phyloP scores from a whole-genome alignment of 2,113 vertebrate genomes.

The Cynopterus brachyotis region DNA sequence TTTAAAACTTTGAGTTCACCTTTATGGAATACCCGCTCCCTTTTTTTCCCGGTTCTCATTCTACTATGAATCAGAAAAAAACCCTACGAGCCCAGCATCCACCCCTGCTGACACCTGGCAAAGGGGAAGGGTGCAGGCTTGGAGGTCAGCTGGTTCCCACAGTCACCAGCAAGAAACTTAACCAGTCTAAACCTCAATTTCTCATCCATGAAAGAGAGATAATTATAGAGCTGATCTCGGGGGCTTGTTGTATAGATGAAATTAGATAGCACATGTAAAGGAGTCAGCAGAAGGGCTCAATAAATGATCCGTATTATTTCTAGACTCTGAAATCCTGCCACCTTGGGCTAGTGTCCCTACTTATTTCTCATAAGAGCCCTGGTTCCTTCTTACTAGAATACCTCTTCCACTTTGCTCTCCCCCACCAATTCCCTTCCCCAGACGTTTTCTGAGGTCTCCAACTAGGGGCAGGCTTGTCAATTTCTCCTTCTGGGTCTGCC shows the following conservation, averaged over 20 bases:
- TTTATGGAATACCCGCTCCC: neutral
- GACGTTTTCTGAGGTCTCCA: neutral
- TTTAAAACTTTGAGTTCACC: neutral
- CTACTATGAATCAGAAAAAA: neutral
- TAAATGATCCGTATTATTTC: conserved; percentile 12
- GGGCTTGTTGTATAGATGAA: neutral
- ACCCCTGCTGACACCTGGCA: neutral
- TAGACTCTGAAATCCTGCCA: neutral
- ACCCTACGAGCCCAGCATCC: neutral
- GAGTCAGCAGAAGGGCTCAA: neutral
- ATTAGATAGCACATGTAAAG: conserved; percentile 7
- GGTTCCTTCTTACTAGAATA: neutral
- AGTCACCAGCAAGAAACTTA: neutral
- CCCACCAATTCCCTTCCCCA: neutral
- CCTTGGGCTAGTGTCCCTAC: neutral
- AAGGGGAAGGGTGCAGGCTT: neutral
- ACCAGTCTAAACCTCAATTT: neutral
- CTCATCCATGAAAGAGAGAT: conserved; percentile 33
- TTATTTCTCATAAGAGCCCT: neutral
- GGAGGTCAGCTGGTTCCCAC: neutral
- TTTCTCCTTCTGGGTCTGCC: neutral
- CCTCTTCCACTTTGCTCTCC: neutral
- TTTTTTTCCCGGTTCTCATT: neutral
- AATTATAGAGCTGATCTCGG: neutral
- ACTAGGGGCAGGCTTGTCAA: neutral